Conservation (phyloP, 2,888 invertebrate genomes). For the Brachypterus glaber region DNA sequence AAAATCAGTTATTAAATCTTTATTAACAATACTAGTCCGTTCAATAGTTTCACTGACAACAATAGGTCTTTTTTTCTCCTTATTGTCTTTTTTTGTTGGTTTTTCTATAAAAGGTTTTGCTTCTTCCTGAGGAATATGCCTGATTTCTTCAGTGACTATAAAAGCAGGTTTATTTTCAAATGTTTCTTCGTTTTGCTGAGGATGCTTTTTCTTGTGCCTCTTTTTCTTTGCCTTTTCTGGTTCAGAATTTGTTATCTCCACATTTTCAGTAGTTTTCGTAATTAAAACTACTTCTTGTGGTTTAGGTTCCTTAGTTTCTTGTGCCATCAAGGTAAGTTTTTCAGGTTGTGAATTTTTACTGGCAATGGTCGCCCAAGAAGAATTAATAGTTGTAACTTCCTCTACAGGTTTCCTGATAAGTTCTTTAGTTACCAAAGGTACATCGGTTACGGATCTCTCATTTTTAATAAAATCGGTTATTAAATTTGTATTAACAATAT, state of each 20-base stretch:
- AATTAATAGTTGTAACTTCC: too few species aligned
- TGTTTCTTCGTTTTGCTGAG: constrained; percentile 5
- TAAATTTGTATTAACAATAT: too few species aligned
- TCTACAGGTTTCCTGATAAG: too few species aligned
- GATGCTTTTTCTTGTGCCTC: constrained; percentile 14
- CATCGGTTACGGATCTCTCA: too few species aligned
- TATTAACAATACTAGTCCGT: too few species aligned
- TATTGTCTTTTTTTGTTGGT: too few species aligned
- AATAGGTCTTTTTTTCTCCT: too few species aligned
- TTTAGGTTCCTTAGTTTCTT: not conserved
- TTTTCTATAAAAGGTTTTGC: too few species aligned
- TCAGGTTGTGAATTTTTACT: constrained; percentile 1
- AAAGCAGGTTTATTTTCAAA: not conserved
- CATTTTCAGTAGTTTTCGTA: not conserved
- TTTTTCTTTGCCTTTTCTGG: constrained; percentile 16
- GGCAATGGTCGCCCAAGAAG: constrained; percentile 1
- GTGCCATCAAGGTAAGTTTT: not conserved
- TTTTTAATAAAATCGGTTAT: too few species aligned
- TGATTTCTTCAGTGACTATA: constrained; percentile 8
- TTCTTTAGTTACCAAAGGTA: too few species aligned
- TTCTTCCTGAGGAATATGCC: constrained; percentile 2
- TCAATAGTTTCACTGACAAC: too few species aligned
- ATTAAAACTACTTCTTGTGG: not conserved
- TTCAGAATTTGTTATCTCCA: not conserved
- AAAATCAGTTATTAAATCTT: too few species aligned